Conservation (phyloP, 2,113 vertebrate genomes). For the Cryptomyrus ogoouensis region DNA sequence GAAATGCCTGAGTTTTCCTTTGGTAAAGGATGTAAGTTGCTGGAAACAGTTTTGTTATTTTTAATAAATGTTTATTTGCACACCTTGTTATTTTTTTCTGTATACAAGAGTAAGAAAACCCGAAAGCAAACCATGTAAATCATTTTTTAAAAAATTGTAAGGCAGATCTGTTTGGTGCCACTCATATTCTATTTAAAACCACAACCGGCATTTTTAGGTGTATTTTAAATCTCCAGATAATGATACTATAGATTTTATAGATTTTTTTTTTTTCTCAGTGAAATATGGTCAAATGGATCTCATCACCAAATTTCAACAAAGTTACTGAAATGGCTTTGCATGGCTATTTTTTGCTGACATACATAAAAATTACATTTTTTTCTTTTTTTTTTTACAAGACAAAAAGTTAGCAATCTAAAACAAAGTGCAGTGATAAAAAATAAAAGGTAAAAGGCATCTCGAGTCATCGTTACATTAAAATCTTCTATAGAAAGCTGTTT, state of each 20-base stretch:
- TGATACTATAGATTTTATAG: not conserved
- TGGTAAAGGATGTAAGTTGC: not conserved
- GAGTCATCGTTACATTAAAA: constrained; percentile 26
- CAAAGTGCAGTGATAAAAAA: constrained; percentile 56
- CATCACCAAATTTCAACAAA: constrained; percentile 11
- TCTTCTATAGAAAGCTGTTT: constrained; percentile 11
- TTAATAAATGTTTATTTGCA: constrained; percentile 62
- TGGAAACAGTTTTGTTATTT: constrained; percentile 41
- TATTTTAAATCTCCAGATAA: not conserved
- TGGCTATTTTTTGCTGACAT: constrained; percentile 29
- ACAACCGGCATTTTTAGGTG: constrained; percentile 6
- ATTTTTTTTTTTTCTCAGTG: not conserved
- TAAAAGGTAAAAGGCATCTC: constrained; percentile 51
- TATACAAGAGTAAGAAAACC: constrained; percentile 57
- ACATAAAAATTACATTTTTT: constrained; percentile 31
- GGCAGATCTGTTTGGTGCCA: constrained; percentile 50
- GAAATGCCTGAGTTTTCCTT: not conserved
- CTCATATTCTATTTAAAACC: constrained; percentile 24
- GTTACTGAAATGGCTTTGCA: constrained; percentile 33
- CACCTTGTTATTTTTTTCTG: constrained; percentile 24
- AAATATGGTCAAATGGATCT: constrained; percentile 14
- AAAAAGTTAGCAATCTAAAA: constrained; percentile 46
- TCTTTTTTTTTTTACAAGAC: constrained; percentile 28
- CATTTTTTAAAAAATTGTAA: constrained; percentile 55
- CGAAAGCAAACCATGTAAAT: constrained; percentile 49